Base-by-base conservation (phyloP, 2,113 vertebrate species). In the Notarius lentiginosus region DNA sequence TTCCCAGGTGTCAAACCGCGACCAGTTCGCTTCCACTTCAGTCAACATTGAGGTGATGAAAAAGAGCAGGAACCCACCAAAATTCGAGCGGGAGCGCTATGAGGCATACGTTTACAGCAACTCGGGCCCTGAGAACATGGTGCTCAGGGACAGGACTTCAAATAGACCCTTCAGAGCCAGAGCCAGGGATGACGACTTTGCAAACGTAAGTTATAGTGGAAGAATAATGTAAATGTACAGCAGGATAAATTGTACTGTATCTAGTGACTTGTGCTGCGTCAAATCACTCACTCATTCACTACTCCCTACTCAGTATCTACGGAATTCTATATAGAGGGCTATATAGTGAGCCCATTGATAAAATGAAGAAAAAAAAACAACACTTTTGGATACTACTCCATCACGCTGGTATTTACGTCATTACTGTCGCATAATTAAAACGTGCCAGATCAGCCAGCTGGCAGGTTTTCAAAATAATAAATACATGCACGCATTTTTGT, bases 31-130 rank as follows among this genome's bases (percentile, higher is more conserved):
- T 0, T 14, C 94, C 85, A 95, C 91, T 0, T 93, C 60, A 27
- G 95, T 97, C 65, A 94, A 93, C 87, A 94, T 97, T 8, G 95
- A 96, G 6, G 95, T 96, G 88, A 92, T 95, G 90, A 94, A 91
- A 87, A 96, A 94, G 90, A 97, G 95, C 90, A 51, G 92, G 24
- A 87, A 94, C 30, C 91, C 94, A 56, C 97, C 97, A 0, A 91
- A 87, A 58, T 97, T 97, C 0, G 93, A 95, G 91, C 93, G 82
- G 47, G 79, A 84, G 1, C 60, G 88, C 73, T 97, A 96, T 61
- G 90, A 92, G 0, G 97, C 95, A 1, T 95, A 80, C 0, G 94
- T 95, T 80, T 92, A 91, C 92, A 93, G 89, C 89, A 94, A 91
- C 90, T 93, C 94, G 1, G 89, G 91, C 4, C 92, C 79, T 0